phyloP scores from a whole-genome alignment of 30 jellyfish, hydroid and myxozoan genomes.

The Mastigias papua region DNA sequence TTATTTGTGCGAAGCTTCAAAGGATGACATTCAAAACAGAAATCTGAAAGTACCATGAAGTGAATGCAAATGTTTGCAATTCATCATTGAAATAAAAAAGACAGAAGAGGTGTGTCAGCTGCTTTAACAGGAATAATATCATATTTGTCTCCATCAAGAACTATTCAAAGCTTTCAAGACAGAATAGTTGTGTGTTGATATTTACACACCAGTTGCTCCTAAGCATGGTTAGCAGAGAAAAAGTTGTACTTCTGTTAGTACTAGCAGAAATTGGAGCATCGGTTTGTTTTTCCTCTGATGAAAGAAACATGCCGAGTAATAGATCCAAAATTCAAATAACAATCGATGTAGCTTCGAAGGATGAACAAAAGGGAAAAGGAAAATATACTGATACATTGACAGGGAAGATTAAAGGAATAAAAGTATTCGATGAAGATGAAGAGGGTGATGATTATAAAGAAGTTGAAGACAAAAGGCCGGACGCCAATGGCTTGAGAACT shows the following conservation, averaged over 20 bases:
- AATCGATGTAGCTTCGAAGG: slow-evolving; percentile 32
- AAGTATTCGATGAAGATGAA: neutral
- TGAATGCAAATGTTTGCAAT: no score
- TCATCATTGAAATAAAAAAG: no score
- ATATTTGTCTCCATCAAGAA: neutral
- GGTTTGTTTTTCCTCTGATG: neutral
- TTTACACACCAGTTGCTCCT: neutral
- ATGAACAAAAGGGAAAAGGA: slow-evolving; percentile 13
- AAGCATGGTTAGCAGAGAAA: neutral
- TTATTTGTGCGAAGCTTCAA: no score
- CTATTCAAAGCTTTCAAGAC: neutral
- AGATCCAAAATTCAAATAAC: slow-evolving; percentile 56
- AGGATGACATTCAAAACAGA: no score
- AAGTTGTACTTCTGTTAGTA: neutral
- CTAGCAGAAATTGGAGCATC: neutral
- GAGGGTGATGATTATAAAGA: neutral
- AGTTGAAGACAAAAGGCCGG: neutral
- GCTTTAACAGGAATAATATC: neutral
- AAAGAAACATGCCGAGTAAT: neutral
- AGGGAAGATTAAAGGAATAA: neutral
- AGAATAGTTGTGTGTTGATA: no score
- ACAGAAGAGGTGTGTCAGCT: no score
- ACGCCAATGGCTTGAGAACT: neutral
- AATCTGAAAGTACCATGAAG: no score
- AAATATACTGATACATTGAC: neutral